Evolutionary conservation across 2,113 vertebrate species (phyloP), one percentile per base, ranked within the genome.

Genomic region (Tachuris rubrigastra): DNA sequence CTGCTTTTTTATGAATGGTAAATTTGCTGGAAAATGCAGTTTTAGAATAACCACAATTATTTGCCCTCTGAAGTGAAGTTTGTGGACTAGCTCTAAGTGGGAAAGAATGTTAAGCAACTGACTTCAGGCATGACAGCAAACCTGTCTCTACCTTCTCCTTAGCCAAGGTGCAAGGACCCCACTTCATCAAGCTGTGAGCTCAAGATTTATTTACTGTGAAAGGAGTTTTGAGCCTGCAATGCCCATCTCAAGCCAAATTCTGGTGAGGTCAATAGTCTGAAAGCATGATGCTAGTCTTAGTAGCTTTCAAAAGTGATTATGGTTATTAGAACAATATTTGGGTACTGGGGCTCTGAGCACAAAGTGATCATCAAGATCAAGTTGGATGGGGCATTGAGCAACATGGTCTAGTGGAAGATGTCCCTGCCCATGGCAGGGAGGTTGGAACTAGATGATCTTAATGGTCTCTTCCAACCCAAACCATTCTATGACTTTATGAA

Each of bases 261-360:
- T 5, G 5, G 42, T 15, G 8, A n/a, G 8, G 2, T 19, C 0
- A 2, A 12, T 19, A 71, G 22, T 14, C 52, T 6, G 1, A 85
- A 69, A 89, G 19, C 18, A 24, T 37, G 56, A 56, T 91, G 28
- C 22, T 67, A 28, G 24, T 52, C 39, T 78, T 90, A 30, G 10
- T 77, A 39, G 21, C 14, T 77, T 69, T 60, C 28, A 30, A 30
- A 82, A 79, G 4, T 20, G 14, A 50, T 72, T 23, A 47, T 16
- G 28, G 35, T 46, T 65, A 9, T 67, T 50, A 49, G 55, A 85
- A n/a, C 10, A 71, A 21, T 19, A 8, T 81, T 62, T 91, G 65
- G 42, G 3, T 67, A 5, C 59, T 25, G 46, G 73, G 22, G 14
- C 21, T 83, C 33, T 39, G 30, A 49, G 12, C 2, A 2, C 47